A percentile compares a stretch with the other conserved stretches of the same genome.
Conservation (phyloP, 1,140 invertebrate species). For the Anadara kagoshimensis region DNA sequence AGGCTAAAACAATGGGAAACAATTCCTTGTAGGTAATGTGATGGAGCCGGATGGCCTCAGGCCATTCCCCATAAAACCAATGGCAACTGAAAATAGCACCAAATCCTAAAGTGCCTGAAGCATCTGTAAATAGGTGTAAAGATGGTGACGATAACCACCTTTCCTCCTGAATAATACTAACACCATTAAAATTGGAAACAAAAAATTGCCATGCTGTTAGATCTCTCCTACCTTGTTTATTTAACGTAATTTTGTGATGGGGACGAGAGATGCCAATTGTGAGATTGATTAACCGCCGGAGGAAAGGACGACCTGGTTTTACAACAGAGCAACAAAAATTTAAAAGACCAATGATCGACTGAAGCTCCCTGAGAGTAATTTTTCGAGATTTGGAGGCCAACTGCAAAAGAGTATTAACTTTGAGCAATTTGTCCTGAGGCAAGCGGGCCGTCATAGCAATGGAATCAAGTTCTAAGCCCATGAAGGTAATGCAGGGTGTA, state of each 20-base stretch:
- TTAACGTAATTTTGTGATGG: slow-evolving; percentile 25
- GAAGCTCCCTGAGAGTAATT: slow-evolving; percentile 19
- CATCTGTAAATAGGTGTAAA: slow-evolving; percentile 34
- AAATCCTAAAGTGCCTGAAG: slow-evolving; percentile 6
- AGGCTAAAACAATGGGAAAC: slow-evolving; percentile 10
- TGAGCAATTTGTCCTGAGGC: slow-evolving; percentile 17
- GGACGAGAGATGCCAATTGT: slow-evolving; percentile 17
- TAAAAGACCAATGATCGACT: slow-evolving; percentile 34
- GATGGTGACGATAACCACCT: background rate
- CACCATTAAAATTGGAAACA: slow-evolving; percentile 37
- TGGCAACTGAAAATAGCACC: slow-evolving; percentile 22
- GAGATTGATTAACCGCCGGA: slow-evolving; percentile 8
- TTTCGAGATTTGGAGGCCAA: background rate
- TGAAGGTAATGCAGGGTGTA: background rate
- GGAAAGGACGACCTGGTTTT: slow-evolving; percentile 19
- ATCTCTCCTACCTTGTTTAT: slow-evolving; percentile 2
- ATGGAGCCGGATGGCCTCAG: background rate
- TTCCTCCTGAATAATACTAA: slow-evolving; percentile 5
- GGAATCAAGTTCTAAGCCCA: slow-evolving; percentile 20
- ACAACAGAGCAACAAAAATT: slow-evolving; percentile 41
- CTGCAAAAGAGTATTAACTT: background rate
- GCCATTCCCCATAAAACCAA: slow-evolving; percentile 28
- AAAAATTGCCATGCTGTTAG: slow-evolving; percentile 26
- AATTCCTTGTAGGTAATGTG: slow-evolving; percentile 38
- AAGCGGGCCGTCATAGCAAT: slow-evolving; percentile 7